These are phyloP conservation scores for Erpetoichthys calabaricus DNA, from an alignment of 2,797 vertebrate species.

Conservation along the genomic window DNA sequence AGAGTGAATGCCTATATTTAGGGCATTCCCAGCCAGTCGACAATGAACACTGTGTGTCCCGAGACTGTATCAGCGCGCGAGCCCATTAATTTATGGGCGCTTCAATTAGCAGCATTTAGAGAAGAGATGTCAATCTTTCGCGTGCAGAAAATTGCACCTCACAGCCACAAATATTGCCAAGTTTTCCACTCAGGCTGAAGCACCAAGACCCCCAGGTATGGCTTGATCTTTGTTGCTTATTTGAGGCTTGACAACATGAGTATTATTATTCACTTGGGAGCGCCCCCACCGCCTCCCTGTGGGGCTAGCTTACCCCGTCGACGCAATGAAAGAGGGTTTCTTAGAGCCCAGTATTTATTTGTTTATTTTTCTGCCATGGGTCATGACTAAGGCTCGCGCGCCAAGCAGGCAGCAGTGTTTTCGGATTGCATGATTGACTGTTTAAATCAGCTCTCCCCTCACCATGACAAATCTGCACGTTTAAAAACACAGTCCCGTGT, in stretches of 20 bases:
- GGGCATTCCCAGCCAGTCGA: slow-evolving; percentile 53
- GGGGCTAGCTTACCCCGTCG: slow-evolving; percentile 47
- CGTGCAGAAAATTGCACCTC: slow-evolving; percentile 75
- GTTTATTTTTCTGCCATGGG: slow-evolving; percentile 81
- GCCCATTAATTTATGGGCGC: slow-evolving; percentile 73
- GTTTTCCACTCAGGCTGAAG: slow-evolving; percentile 44
- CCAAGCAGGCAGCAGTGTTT: slow-evolving; percentile 57
- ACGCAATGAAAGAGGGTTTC: slow-evolving; percentile 65
- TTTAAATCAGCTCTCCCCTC: slow-evolving; percentile 58
- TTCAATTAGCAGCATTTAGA: slow-evolving; percentile 78
- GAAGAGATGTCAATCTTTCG: slow-evolving; percentile 65
- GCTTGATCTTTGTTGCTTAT: slow-evolving; percentile 45
- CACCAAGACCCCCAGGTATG: slow-evolving; percentile 42
- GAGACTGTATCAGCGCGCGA: slow-evolving; percentile 48
- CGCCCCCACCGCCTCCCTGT: slow-evolving; percentile 49
- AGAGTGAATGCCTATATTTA: slow-evolving; percentile 69
- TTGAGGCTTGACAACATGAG: slow-evolving; percentile 55
- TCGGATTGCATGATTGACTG: slow-evolving; percentile 61
- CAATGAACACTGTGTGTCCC: slow-evolving; percentile 72
- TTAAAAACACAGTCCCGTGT: slow-evolving; percentile 65
- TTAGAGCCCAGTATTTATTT: slow-evolving; percentile 70
- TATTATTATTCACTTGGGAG: slow-evolving; percentile 71
- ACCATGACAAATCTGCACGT: slow-evolving; percentile 67
- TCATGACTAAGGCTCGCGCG: slow-evolving; percentile 62
- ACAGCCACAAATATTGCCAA: slow-evolving; percentile 62